phyloP scores from a whole-genome alignment of 2,797 vertebrate species.

The Gambusia yucatana region DNA sequence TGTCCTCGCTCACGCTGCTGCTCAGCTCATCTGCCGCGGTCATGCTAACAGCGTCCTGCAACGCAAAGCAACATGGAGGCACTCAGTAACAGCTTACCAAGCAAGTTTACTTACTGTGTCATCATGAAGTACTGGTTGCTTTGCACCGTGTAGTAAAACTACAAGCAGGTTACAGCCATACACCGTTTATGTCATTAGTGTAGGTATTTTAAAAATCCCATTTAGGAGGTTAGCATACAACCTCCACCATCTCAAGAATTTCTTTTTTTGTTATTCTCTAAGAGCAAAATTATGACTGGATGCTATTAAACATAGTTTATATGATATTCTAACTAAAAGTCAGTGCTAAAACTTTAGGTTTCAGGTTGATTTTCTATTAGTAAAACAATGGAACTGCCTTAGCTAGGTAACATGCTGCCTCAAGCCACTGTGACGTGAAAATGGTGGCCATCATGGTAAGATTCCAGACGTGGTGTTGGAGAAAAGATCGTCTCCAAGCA shows the following conservation, averaged over 20 bases:
- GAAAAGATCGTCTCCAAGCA: no score
- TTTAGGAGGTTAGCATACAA: neutral
- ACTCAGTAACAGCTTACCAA: constrained; percentile 29
- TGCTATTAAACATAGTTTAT: neutral
- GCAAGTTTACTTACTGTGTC: neutral
- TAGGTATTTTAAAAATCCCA: neutral
- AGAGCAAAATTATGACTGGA: neutral
- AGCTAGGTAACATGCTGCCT: neutral
- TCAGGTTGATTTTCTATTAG: neutral
- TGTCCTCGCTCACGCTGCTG: constrained; percentile 91
- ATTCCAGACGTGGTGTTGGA: no score
- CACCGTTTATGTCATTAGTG: neutral
- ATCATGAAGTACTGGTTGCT: neutral
- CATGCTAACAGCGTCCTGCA: constrained; percentile 87
- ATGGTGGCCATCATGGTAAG: neutral
- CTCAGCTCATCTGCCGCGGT: constrained; percentile 89
- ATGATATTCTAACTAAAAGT: neutral
- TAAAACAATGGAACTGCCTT: neutral
- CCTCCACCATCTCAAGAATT: neutral
- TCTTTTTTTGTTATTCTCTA: neutral
- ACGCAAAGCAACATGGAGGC: constrained; percentile 40
- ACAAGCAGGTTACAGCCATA: neutral
- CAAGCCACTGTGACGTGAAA: neutral
- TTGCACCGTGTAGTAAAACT: neutral
- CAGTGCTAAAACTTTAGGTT: neutral